Base-by-base conservation (phyloP, 2,113 vertebrate species). In the Passer montanus region DNA sequence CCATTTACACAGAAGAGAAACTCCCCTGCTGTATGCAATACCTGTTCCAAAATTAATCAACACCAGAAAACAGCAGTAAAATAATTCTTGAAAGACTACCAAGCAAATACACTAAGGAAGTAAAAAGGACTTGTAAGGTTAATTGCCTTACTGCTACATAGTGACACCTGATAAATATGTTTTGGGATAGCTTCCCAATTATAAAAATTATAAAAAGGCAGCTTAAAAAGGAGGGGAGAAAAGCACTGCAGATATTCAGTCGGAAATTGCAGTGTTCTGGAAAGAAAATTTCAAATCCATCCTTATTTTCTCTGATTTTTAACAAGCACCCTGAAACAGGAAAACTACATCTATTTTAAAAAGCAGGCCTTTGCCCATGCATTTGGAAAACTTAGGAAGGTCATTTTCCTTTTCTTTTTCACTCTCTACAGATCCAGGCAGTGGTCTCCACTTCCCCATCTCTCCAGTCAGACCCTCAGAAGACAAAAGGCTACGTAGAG, bases 1-100 rank as follows among this genome's bases (percentile, higher is more conserved):
- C 33, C 59, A 80, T 80, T 90, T 72, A 74, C 46, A 83, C 27
- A 70, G 72, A 67, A 62, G 50, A 91, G 50, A 95, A 95, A 86
- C 26, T 81, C 82, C 75, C 59, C 33, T 67, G 75, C 75, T 70
- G n/a, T 23, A 94, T 37, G 74, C 46, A 87, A n/a, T 73, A 77
- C 23, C 74, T 69, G 60, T 63, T 85, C 91, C 90, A 91, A 92
- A 96, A 90, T 88, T 80, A 93, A 66, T 66, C 89, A 91, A 22
- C 75, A 88, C 37, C 73, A 88, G 60, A 88, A 96, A 94, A 90
- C 9, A 88, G 87, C 41, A 92, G 30, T 35, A 88, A 85, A 94
- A 39, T 67, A 72, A 87, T 84, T 74, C 50, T 77, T 93, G 70
- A 90, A 95, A 91, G 30, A 64, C 63, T 86, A 88, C 43, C 75